phyloP scores from a whole-genome alignment of 2,113 vertebrate genomes.

The Mormyrus lacerda region DNA sequence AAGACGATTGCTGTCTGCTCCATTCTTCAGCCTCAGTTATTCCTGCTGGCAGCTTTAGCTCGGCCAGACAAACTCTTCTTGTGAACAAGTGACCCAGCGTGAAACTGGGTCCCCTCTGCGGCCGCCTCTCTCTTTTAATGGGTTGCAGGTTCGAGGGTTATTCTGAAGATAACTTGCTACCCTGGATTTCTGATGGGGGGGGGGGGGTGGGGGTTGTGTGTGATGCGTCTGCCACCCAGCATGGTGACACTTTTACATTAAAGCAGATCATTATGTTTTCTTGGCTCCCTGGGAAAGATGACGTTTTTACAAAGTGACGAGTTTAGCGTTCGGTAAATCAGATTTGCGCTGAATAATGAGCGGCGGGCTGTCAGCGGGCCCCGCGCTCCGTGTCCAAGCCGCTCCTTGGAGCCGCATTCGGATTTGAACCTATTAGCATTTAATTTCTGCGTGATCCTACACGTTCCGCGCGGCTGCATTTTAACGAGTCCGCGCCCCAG shows the following conservation, averaged over 20 bases:
- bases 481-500: constrained; percentile 46
- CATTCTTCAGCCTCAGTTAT: constrained; percentile 47
- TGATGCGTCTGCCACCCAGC: constrained; percentile 53
- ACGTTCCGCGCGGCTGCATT: constrained; percentile 32
- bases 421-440: constrained; percentile 71
- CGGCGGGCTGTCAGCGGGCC: constrained; percentile 44
- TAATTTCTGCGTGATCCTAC: constrained; percentile 67
- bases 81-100: constrained; percentile 20
- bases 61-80: constrained; percentile 40
- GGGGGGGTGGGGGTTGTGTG: constrained; percentile 1
- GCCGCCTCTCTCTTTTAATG: constrained; percentile 30
- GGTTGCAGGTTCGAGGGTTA: constrained; percentile 14
- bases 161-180: background rate
- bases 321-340: constrained; percentile 72
- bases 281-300: constrained; percentile 54
- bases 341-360: constrained; percentile 47
- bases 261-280: constrained; percentile 67
- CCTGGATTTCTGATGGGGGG: constrained; percentile 32
- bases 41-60: constrained; percentile 30
- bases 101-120: background rate
- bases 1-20: constrained; percentile 56
- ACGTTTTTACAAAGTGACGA: constrained; percentile 71
- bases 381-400: constrained; percentile 46
- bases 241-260: constrained; percentile 63
- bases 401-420: constrained; percentile 55